These are phyloP conservation scores for Nipponacmea schrenckii DNA, from an alignment of 2,888 invertebrate genomes.

Conservation along the genomic window DNA sequence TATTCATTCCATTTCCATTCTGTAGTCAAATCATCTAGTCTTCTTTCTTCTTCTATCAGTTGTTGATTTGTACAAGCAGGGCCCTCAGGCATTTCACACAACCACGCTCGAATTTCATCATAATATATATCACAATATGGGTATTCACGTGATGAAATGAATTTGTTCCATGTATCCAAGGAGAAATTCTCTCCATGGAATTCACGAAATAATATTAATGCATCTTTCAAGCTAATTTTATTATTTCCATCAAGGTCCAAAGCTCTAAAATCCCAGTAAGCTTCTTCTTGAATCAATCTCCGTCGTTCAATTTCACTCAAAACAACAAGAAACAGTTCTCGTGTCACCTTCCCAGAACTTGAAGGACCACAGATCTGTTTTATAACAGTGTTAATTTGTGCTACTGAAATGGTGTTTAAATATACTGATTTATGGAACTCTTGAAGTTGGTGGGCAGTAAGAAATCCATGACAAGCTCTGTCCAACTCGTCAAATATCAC, in stretches of 20 bases:
- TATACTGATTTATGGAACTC: constrained; percentile 48
- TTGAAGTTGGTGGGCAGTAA: constrained; percentile 47
- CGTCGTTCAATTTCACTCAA: constrained; percentile 55
- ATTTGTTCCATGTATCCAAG: constrained; percentile 53
- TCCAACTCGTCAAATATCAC: constrained; percentile 53
- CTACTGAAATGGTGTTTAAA: constrained; percentile 35
- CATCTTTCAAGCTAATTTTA: constrained; percentile 51
- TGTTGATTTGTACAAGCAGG: constrained; percentile 40
- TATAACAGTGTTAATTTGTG: constrained; percentile 50
- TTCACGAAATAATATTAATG: constrained; percentile 55
- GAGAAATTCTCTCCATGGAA: constrained; percentile 60
- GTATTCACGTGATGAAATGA: constrained; percentile 44
- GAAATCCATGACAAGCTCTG: constrained; percentile 44
- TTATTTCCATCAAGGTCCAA: constrained; percentile 34
- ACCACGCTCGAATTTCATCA: constrained; percentile 57
- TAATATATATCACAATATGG: constrained; percentile 51
- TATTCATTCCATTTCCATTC: constrained; percentile 30
- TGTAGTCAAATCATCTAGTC: constrained; percentile 32
- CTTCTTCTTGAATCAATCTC: constrained; percentile 51
- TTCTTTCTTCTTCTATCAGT: constrained; percentile 42
- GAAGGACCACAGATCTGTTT: constrained; percentile 43
- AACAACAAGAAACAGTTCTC: constrained; percentile 47
- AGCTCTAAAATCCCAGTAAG: constrained; percentile 60
- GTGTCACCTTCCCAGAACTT: constrained; percentile 32
- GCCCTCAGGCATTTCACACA: constrained; percentile 48